Conservation (phyloP, 2,888 invertebrate genomes). For the Thyatira batis region DNA sequence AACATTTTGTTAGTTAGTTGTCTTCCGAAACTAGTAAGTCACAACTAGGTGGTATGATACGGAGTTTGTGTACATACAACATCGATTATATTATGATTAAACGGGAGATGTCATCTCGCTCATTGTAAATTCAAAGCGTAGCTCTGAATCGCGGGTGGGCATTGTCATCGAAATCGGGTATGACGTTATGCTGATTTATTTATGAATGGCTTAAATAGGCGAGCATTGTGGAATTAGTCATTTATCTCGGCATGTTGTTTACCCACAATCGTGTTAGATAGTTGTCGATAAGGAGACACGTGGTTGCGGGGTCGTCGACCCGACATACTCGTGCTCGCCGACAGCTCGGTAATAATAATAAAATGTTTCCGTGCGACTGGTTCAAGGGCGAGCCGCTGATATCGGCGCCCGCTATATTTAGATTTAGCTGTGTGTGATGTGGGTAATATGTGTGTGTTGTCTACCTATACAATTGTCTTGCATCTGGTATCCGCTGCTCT, state of each 20-base stretch:
- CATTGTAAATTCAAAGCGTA: conserved; percentile 36
- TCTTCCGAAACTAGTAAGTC: background rate
- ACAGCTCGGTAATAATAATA: conserved; percentile 82
- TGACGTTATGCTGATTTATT: conserved; percentile 72
- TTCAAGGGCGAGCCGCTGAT: conserved; percentile 83
- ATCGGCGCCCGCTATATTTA: conserved; percentile 82
- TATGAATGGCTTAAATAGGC: conserved; percentile 74
- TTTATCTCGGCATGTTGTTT: conserved; percentile 80
- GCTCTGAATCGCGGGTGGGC: conserved; percentile 34
- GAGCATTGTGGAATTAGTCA: conserved; percentile 79
- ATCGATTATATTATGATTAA: conserved; percentile 15
- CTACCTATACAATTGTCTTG: conserved; percentile 59
- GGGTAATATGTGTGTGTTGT: conserved; percentile 56
- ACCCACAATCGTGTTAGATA: conserved; percentile 82
- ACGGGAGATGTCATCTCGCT: conserved; percentile 24
- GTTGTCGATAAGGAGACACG: conserved; percentile 83
- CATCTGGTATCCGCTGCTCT: conserved; percentile 34
- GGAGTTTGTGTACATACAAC: conserved; percentile 4
- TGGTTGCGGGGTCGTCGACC: conserved; percentile 80
- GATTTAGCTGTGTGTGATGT: conserved; percentile 78
- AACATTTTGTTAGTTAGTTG: background rate
- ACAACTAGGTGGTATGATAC: background rate
- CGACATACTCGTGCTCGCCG: conserved; percentile 81
- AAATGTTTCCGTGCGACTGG: conserved; percentile 83
- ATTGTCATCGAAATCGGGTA: conserved; percentile 58